Evolutionary conservation across 2,113 vertebrate genomes (phyloP).

Genomic region (Nestor notabilis): DNA sequence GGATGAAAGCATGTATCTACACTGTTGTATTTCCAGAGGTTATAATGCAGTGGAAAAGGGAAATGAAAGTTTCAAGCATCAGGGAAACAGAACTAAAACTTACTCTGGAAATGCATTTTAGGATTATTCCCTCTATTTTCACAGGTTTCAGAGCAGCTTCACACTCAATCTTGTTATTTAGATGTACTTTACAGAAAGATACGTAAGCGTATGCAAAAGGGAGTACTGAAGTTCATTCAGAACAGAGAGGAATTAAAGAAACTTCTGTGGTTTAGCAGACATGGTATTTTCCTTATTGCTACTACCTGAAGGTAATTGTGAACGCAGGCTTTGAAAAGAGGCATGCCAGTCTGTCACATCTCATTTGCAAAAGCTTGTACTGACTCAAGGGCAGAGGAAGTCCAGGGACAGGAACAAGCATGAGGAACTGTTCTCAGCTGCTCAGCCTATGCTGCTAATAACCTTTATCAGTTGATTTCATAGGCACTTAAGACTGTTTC

Average conservation of each 20-base stretch:
- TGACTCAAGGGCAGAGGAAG: neutral
- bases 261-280: neutral
- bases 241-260: neutral
- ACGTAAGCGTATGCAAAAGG: neutral
- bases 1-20: neutral
- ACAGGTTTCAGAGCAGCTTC: neutral
- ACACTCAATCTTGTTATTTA: neutral
- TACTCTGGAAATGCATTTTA: neutral
- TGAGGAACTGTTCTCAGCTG: neutral
- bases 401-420: neutral
- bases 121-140: neutral
- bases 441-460: neutral
- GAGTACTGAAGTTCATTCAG: neutral
- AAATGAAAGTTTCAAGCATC: neutral
- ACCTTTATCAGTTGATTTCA: neutral
- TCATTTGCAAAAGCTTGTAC: neutral
- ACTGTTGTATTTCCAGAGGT: neutral
- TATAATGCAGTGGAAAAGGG: neutral
- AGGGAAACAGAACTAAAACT: neutral
- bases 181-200: neutral
- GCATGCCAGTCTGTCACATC: accelerated
- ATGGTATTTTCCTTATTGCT: neutral
- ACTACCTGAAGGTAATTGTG: neutral
- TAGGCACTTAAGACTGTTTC: neutral
- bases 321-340: accelerated